Percentiles rank a stretch among this genome's conserved stretches.
These are phyloP conservation scores for Holacanthus passer DNA, from an alignment of 2,113 vertebrate species.

Conservation along the genomic window DNA sequence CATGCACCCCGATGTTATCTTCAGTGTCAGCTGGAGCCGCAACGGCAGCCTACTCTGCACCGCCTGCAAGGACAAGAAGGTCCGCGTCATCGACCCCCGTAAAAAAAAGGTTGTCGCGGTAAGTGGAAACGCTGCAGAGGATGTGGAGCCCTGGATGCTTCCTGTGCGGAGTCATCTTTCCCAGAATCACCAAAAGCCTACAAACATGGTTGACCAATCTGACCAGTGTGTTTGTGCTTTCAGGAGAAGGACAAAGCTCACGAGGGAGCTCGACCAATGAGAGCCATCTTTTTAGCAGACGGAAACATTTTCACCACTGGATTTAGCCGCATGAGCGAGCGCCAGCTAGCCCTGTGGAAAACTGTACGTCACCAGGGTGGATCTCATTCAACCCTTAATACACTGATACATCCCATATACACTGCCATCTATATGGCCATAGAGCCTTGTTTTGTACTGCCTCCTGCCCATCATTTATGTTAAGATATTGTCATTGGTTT, in stretches of 20 bases:
- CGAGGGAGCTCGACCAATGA: constrained; percentile 95
- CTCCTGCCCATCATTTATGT: neutral
- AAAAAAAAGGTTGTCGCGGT: constrained; percentile 92
- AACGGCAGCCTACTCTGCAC: constrained; percentile 96
- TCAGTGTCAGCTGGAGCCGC: constrained; percentile 96
- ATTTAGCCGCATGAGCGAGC: constrained; percentile 98
- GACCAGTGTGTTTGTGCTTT: constrained; percentile 61
- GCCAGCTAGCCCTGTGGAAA: constrained; percentile 97
- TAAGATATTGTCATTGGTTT: neutral
- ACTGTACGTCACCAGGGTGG: constrained; percentile 81
- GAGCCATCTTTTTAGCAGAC: constrained; percentile 95
- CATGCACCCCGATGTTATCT: constrained; percentile 97
- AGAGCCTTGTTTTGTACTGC: too few relatives aligned
- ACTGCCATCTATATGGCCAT: neutral
- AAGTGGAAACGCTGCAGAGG: constrained; percentile 69
- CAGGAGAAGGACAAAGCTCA: constrained; percentile 98
- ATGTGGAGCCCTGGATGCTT: neutral
- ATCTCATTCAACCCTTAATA: constrained; percentile 29
- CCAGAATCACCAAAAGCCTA: constrained; percentile 3
- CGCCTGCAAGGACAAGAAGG: constrained; percentile 97
- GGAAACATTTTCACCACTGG: constrained; percentile 98
- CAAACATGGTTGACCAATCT: constrained; percentile 16
- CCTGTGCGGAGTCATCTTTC: neutral
- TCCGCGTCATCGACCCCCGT: constrained; percentile 95
- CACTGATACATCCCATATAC: neutral